Conservation (phyloP, 2,888 invertebrate genomes). For the Protophormia terraenovae region DNA sequence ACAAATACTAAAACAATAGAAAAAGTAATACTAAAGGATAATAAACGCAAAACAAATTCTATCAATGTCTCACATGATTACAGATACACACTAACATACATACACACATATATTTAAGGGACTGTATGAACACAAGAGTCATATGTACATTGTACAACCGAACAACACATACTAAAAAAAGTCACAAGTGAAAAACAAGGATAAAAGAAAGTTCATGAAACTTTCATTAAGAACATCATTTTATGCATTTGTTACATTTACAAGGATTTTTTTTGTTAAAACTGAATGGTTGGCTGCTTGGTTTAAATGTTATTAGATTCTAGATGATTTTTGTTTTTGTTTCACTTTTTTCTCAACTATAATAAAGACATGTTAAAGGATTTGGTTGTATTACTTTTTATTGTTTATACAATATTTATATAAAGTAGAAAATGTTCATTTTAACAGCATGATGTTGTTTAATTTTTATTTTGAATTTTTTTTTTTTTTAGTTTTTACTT, state of each 20-base stretch:
- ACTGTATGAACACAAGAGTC: not conserved
- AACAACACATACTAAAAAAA: slow-evolving; percentile 29
- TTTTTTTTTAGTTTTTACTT: no score
- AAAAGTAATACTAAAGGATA: slow-evolving; percentile 32
- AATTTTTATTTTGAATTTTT: not conserved
- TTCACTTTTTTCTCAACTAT: not conserved
- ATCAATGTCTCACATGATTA: slow-evolving; percentile 60
- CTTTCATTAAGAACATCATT: slow-evolving; percentile 78
- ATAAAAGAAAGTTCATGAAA: slow-evolving; percentile 76
- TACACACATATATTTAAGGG: slow-evolving; percentile 27
- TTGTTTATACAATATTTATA: not conserved
- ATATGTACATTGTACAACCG: not conserved
- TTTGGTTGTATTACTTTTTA: slow-evolving; percentile 17
- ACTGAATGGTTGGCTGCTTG: slow-evolving; percentile 45
- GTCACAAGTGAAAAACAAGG: slow-evolving; percentile 23
- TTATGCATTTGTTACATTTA: slow-evolving; percentile 74
- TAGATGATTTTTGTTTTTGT: slow-evolving; percentile 3
- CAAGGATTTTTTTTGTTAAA: not conserved
- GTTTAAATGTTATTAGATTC: slow-evolving; percentile 41
- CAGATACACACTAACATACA: not conserved
- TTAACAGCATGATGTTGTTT: slow-evolving; percentile 46
- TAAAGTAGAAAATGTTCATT: slow-evolving; percentile 1
- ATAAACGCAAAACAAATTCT: slow-evolving; percentile 60
- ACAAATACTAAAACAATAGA: slow-evolving; percentile 3
- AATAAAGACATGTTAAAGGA: slow-evolving; percentile 45